These are phyloP conservation scores for Coleophora flavipennella DNA, from an alignment of 2,888 invertebrate species.

Conservation along the genomic window DNA sequence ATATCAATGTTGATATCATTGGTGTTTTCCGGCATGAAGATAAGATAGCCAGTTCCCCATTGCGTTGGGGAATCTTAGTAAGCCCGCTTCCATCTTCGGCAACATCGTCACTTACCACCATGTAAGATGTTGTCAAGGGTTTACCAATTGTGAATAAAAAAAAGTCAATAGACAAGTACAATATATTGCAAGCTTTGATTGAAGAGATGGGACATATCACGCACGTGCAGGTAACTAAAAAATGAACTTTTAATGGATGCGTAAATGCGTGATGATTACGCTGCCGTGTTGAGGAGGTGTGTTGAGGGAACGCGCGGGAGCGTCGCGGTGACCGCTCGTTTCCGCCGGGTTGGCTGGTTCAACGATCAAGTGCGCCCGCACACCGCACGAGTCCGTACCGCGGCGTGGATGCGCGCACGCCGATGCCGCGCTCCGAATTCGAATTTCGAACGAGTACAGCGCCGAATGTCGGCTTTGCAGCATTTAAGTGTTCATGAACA, in stretches of 20 bases:
- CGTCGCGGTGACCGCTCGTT: slow-evolving; percentile 12
- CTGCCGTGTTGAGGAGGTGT: slow-evolving; percentile 28
- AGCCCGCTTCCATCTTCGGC: too few relatives aligned
- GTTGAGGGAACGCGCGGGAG: background rate
- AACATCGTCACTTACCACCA: too few relatives aligned
- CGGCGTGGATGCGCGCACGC: slow-evolving; percentile 42
- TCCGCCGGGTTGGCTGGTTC: slow-evolving; percentile 48
- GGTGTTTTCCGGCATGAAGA: too few relatives aligned
- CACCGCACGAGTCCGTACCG: slow-evolving; percentile 43
- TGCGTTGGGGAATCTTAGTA: too few relatives aligned
- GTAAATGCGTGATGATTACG: slow-evolving; percentile 28
- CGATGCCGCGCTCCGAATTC: slow-evolving; percentile 31
- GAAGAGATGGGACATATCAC: too few relatives aligned
- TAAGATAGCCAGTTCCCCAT: too few relatives aligned
- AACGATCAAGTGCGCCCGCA: slow-evolving; percentile 65
- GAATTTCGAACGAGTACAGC: slow-evolving; percentile 30
- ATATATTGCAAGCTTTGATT: too few relatives aligned
- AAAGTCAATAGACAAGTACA: too few relatives aligned
- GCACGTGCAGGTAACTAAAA: too few relatives aligned
- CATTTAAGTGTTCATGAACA: slow-evolving; percentile 23
- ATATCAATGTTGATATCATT: too few relatives aligned
- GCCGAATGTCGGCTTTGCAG: slow-evolving; percentile 21
- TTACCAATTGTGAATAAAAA: too few relatives aligned
- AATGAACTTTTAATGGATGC: slow-evolving; percentile 17
- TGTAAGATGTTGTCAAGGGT: too few relatives aligned